Evolutionary conservation across 2,113 vertebrate genomes (phyloP).

Genomic region (Actenoides lindsayi): DNA sequence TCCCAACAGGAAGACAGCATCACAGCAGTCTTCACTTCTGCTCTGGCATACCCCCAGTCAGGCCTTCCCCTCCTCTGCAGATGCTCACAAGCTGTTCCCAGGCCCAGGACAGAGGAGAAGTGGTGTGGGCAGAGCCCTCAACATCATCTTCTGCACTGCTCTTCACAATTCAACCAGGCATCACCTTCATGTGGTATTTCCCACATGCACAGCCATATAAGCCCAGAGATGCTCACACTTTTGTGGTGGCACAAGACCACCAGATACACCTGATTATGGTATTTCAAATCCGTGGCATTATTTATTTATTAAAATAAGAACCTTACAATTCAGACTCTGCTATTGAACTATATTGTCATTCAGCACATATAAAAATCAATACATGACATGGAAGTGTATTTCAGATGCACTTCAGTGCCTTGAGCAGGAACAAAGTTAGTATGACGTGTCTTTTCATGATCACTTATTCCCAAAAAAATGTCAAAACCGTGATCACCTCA

Average conservation of each 20-base stretch:
- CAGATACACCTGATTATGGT: neutral
- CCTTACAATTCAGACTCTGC: neutral
- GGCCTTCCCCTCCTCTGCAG: neutral
- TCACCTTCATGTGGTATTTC: accelerated
- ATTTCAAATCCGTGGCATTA: neutral
- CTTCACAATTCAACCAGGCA: neutral
- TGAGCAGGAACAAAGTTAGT: conserved; percentile 47
- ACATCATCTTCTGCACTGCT: neutral
- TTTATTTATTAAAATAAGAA: neutral
- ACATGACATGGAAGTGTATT: conserved; percentile 46
- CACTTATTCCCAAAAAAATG: conserved; percentile 6
- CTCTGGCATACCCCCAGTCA: neutral
- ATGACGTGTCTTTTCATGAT: conserved; percentile 23
- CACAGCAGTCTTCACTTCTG: neutral
- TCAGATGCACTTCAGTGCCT: conserved; percentile 32
- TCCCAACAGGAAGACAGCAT: neutral
- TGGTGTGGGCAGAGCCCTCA: accelerated
- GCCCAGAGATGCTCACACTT: neutral
- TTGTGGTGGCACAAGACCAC: neutral
- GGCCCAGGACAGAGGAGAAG: neutral
- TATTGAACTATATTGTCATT: neutral
- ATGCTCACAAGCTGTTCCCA: neutral
- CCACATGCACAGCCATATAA: neutral
- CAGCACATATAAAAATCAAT: conserved; percentile 42
- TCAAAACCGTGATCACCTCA: neutral